Evolutionary conservation across 2,113 vertebrate species (phyloP).

Genomic region (Caracal caracal): DNA sequence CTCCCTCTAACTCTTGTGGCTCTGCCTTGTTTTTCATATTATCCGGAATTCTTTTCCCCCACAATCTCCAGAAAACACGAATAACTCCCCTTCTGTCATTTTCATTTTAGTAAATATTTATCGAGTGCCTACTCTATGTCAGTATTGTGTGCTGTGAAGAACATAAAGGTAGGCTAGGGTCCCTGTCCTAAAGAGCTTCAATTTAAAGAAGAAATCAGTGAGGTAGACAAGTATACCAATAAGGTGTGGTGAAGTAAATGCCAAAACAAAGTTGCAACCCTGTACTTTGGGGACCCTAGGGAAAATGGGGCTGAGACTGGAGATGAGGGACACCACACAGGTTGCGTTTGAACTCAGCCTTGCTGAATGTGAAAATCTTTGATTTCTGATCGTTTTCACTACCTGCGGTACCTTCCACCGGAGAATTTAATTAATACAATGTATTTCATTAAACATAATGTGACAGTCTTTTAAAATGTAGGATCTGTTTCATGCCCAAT

Average conservation of each 20-base stretch:
- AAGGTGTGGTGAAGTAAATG: not conserved
- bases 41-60: not conserved
- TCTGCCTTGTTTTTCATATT: not conserved
- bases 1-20: not conserved
- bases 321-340: not conserved
- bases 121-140: not conserved
- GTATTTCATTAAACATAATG: not conserved
- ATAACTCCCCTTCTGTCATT: not conserved
- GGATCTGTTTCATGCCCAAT: not conserved
- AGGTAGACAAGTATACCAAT: not conserved
- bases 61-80: constrained; percentile 9
- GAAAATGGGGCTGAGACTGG: not conserved
- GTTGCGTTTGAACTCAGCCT: not conserved
- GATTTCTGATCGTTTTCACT: not conserved
- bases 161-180: not conserved
- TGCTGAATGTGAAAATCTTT: not conserved
- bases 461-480: not conserved
- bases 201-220: not conserved
- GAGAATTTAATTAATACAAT: not conserved
- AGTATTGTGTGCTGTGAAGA: not conserved
- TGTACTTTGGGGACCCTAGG: not conserved
- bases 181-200: not conserved
- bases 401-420: not conserved
- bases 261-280: not conserved
- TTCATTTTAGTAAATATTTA: constrained; percentile 18